phyloP scores from a whole-genome alignment of 2,113 vertebrate species.

The Cyprichromis sp. region DNA sequence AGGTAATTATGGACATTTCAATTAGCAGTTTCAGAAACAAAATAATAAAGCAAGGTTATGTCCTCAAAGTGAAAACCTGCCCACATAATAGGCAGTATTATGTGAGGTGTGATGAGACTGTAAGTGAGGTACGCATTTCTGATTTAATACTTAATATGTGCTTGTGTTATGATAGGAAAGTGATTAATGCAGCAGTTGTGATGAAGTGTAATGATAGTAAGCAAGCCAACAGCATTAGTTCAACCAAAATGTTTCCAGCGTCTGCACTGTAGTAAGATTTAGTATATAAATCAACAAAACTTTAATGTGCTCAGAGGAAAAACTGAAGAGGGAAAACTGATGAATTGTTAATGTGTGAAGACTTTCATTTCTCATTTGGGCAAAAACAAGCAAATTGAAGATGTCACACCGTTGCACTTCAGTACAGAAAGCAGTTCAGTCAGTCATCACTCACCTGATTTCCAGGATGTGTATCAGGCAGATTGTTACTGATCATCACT shows the following conservation, averaged over 20 bases:
- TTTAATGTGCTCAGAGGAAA: not conserved
- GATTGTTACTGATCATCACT: not conserved
- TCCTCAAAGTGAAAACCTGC: not conserved
- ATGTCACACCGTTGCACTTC: not conserved
- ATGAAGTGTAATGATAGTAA: not conserved
- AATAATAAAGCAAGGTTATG: not conserved
- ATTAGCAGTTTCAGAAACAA: not conserved
- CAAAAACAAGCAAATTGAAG: not conserved
- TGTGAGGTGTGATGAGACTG: not conserved
- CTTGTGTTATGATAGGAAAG: not conserved
- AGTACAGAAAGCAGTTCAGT: not conserved
- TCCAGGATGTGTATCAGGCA: slow-evolving; percentile 8
- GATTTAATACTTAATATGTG: not conserved
- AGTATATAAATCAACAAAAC: not conserved
- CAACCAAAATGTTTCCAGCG: not conserved
- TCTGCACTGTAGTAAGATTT: not conserved
- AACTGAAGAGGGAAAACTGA: not conserved
- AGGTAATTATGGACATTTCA: not conserved
- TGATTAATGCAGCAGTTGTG: not conserved
- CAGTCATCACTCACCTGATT: slow-evolving; percentile 38
- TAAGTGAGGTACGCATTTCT: not conserved
- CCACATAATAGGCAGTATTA: not conserved
- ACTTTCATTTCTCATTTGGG: not conserved
- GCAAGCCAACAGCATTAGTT: not conserved
- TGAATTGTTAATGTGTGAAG: not conserved